phyloP scores from a whole-genome alignment of 53 echinoderm and acorn worm genomes.

The Antedon mediterranea region DNA sequence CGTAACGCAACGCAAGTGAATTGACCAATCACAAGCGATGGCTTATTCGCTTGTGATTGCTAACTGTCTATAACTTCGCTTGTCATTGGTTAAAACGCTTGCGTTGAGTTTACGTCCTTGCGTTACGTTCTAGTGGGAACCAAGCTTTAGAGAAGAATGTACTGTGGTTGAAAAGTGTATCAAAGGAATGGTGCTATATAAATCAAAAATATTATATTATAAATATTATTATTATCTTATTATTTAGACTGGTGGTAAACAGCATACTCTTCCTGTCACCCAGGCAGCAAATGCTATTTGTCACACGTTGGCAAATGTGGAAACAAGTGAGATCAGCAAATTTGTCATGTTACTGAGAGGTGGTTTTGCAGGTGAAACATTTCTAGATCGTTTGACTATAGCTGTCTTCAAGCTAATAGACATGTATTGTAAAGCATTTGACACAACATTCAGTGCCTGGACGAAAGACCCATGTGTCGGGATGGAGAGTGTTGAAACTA shows the following conservation, averaged over 20 bases:
- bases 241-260: slow-evolving; percentile 21
- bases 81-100: too few species aligned
- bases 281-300: slow-evolving; percentile 91
- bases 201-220: too few species aligned
- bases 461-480: slow-evolving; percentile 11
- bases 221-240: background rate
- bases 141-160: too few species aligned
- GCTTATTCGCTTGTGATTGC: too few species aligned
- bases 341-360: slow-evolving; percentile 41
- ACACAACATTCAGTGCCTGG: slow-evolving; percentile 56
- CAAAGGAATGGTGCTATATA: too few species aligned
- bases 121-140: too few species aligned
- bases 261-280: slow-evolving; percentile 48
- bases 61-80: too few species aligned
- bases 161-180: too few species aligned
- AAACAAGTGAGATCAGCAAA: slow-evolving; percentile 69
- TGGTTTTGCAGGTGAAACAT: slow-evolving; percentile 11
- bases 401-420: slow-evolving; percentile 59
- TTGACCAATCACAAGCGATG: too few species aligned
- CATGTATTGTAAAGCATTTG: slow-evolving; percentile 85
- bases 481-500: slow-evolving; percentile 50
- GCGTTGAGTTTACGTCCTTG: too few species aligned
- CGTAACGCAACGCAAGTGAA: too few species aligned
- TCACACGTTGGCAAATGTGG: slow-evolving; percentile 67
- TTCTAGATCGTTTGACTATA: slow-evolving; percentile 41